Evolutionary conservation across 2,888 invertebrate genomes (phyloP).

Genomic region (Oasisia sp.): DNA sequence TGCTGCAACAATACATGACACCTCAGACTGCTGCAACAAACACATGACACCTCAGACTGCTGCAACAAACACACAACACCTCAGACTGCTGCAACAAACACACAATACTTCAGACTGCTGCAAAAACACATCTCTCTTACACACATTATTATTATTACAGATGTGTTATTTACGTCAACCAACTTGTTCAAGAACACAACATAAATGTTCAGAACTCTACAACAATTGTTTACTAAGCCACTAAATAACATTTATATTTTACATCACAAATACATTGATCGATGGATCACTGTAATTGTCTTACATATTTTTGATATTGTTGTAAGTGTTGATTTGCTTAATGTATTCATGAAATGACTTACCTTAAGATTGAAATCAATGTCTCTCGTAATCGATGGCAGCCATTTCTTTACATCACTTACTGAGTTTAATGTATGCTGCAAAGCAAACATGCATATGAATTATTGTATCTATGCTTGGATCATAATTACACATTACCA

Average conservation of each 20-base stretch:
- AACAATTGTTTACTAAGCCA: too few species aligned
- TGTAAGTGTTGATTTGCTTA: not conserved
- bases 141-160: too few species aligned
- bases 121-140: not conserved
- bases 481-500: not conserved
- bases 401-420: not conserved
- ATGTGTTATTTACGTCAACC: too few species aligned
- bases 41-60: not conserved
- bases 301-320: not conserved
- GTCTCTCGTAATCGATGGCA: constrained; percentile 3
- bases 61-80: not conserved
- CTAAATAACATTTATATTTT: too few species aligned
- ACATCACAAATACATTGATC: too few species aligned
- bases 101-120: not conserved
- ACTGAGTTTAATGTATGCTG: not conserved
- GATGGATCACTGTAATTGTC: too few species aligned
- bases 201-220: too few species aligned
- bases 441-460: not conserved
- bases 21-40: not conserved
- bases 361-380: constrained; percentile 4
- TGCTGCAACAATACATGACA: not conserved
- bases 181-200: too few species aligned
- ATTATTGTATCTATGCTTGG: not conserved
- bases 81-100: not conserved
- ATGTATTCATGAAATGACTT: not conserved